phyloP scores from a whole-genome alignment of 2,797 vertebrate species.

The Protosalanx chinensis region DNA sequence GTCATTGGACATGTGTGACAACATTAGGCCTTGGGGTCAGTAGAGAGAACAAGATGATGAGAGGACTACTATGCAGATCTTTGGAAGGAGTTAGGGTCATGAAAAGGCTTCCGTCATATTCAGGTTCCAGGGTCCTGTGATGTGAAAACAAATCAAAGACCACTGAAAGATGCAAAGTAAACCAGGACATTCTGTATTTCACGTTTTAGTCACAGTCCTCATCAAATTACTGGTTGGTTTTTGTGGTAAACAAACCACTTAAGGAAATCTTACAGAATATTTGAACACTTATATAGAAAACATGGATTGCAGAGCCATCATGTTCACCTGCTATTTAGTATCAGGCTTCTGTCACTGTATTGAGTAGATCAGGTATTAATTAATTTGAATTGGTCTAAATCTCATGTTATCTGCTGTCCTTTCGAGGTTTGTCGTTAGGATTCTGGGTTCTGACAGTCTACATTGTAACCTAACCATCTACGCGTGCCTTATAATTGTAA shows the following conservation, averaged over 20 bases:
- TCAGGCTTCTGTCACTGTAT: not conserved
- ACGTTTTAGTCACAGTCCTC: not conserved
- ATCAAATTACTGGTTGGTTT: not conserved
- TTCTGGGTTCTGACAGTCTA: not conserved
- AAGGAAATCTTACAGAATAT: not conserved
- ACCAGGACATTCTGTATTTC: not conserved
- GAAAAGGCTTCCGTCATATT: not conserved
- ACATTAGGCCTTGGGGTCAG: not conserved
- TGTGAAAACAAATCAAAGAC: not conserved
- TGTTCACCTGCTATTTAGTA: not conserved
- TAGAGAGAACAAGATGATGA: not conserved
- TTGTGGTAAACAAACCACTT: not conserved
- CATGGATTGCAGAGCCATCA: not conserved
- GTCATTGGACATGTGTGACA: slow-evolving; percentile 13
- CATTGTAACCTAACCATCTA: not conserved
- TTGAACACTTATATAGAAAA: too few relatives aligned
- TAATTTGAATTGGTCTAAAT: not conserved
- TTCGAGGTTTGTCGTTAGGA: not conserved
- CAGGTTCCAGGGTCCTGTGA: not conserved
- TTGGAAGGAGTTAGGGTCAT: not conserved
- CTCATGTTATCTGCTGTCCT: not conserved
- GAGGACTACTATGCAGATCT: not conserved
- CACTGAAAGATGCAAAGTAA: not conserved
- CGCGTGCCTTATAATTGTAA: too few relatives aligned
- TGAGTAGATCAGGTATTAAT: not conserved